Base-by-base conservation (phyloP, 2,888 invertebrate species). In the Erpobdella octoculata region DNA sequence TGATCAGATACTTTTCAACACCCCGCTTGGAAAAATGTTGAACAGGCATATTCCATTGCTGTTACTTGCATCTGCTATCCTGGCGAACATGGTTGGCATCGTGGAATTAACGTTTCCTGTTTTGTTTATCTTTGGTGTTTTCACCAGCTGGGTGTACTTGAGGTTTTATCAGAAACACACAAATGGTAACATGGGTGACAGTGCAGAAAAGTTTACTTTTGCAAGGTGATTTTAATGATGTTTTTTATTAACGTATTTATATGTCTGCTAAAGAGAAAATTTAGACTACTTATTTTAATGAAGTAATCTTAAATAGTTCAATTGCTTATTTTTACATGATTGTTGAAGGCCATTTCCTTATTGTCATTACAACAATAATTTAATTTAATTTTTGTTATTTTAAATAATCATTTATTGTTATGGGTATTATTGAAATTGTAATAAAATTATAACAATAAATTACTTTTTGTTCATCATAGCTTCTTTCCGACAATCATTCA, bases 191-290 rank as follows among this genome's bases (percentile, higher is more conserved):
- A 86, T 88, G 78, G 96, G 97, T 53, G 96, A 97, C 83, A 90
- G 92, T 88, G 93, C 94, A 9, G 95, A 96, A 81, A 93, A 91
- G 82, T 97, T 97, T 81, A 91, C 92, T 76, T 96, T 97, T 87
- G 91, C 92, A 77, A 92, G 91, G 92, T 92, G 15, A 25, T 8
- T 8, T 9, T 31, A 18, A 62, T 31, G 35, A 8, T 62, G 28
- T 15, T 58, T n/a, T n/a, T n/a, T n/a, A n/a, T n/a, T n/a, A n/a
- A n/a, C n/a, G n/a, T n/a, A n/a, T n/a, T n/a, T n/a, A n/a, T n/a
- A n/a, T n/a, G n/a, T n/a, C n/a, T n/a, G n/a, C n/a, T n/a, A n/a
- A n/a, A n/a, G n/a, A n/a, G n/a, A n/a, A n/a, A n/a, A n/a, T n/a
- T n/a, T n/a, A n/a, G n/a, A n/a, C n/a, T n/a, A n/a, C n/a, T n/a